A percentile compares a stretch with the other conserved stretches of the same genome.
These are phyloP conservation scores for Polydrusus pterygomalis DNA, from an alignment of 2,888 invertebrate genomes.

Conservation along the genomic window DNA sequence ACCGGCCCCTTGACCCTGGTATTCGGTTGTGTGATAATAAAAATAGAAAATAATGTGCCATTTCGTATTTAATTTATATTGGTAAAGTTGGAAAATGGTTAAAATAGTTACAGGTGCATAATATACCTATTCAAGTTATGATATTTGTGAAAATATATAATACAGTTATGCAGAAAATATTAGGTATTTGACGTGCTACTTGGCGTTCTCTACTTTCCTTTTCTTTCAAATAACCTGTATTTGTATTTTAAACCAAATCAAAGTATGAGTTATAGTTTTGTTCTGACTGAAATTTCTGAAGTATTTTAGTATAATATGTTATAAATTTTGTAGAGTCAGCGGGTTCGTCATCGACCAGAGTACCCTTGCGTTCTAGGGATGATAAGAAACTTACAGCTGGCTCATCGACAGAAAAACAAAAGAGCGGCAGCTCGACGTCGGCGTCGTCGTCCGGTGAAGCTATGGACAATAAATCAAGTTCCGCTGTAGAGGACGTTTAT, in stretches of 20 bases:
- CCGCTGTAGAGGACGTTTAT: slow-evolving; percentile 74
- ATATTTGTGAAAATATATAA: too few relatives aligned
- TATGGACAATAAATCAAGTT: slow-evolving; percentile 58
- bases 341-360: slow-evolving; percentile 69
- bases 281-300: too few relatives aligned
- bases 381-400: slow-evolving; percentile 72
- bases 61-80: background rate
- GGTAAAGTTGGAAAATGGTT: background rate
- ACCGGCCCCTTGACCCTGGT: slow-evolving; percentile 9
- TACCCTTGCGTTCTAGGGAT: slow-evolving; percentile 75
- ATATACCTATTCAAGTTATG: too few relatives aligned
- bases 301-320: too few relatives aligned
- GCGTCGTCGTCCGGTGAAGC: slow-evolving; percentile 42
- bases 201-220: too few relatives aligned
- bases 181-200: too few relatives aligned
- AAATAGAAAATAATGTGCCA: slow-evolving; percentile 1
- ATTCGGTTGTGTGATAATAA: background rate
- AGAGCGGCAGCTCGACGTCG: slow-evolving; percentile 46
- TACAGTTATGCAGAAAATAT: too few relatives aligned
- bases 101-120: slow-evolving; percentile 2
- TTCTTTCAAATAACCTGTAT: too few relatives aligned
- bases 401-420: slow-evolving; percentile 54
- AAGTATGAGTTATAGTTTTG: too few relatives aligned
- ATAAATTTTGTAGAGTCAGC: slow-evolving; percentile 68
- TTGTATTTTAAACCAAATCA: too few relatives aligned